These are phyloP conservation scores for Leucophora obtusa DNA, from an alignment of 2,888 invertebrate species.

Conservation along the genomic window DNA sequence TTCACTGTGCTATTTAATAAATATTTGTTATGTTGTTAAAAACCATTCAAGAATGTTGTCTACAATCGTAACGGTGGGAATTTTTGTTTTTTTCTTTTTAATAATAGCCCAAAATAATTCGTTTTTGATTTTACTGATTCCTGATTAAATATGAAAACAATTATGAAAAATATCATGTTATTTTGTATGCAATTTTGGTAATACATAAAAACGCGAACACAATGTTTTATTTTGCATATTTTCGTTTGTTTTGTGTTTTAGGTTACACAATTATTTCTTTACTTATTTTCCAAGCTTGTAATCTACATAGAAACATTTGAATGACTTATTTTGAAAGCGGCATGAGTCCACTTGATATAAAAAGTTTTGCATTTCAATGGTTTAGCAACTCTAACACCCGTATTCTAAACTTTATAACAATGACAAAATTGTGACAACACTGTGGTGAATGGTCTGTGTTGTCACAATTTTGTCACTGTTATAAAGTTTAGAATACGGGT, in stretches of 20 bases:
- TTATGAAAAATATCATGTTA: background rate
- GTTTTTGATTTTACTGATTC: conserved; percentile 13
- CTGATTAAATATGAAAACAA: background rate
- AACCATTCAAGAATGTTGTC: background rate
- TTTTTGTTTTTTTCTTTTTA: background rate
- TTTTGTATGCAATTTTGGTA: background rate
- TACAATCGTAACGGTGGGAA: background rate
- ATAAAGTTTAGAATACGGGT: no score
- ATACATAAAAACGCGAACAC: background rate
- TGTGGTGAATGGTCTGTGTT: no score
- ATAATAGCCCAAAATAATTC: background rate
- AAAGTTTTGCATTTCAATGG: no score
- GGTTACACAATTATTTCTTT: conserved; percentile 19
- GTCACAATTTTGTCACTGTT: no score
- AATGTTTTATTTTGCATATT: background rate
- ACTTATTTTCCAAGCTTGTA: background rate
- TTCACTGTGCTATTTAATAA: no score
- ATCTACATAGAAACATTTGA: no score
- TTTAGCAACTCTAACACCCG: no score
- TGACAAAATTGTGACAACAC: no score
- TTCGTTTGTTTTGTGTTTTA: background rate
- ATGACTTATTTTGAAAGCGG: no score
- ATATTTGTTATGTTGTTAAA: background rate
- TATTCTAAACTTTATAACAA: no score
- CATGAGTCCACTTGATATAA: no score